Evolutionary conservation across 2,797 vertebrate genomes (phyloP).

Genomic region (Pangasius mekongensis): DNA sequence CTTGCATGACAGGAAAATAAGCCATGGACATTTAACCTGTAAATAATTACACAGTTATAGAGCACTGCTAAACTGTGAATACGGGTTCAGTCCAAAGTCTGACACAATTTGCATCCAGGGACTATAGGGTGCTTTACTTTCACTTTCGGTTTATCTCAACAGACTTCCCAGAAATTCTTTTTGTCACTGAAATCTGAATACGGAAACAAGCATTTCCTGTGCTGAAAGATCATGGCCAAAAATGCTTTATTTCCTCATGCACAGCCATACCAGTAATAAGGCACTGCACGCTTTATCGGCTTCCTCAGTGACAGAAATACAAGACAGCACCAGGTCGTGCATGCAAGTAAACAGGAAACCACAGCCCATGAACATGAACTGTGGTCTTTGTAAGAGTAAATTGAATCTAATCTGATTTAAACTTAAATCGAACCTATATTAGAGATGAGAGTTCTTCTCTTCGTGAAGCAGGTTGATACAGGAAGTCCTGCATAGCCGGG

Average conservation of each 20-base stretch:
- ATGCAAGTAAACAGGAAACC: neutral
- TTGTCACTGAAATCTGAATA: neutral
- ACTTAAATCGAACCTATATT: neutral
- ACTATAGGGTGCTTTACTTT: neutral
- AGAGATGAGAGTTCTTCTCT: neutral
- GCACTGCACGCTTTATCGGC: neutral
- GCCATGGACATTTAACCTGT: neutral
- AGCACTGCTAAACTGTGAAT: neutral
- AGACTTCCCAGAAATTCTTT: neutral
- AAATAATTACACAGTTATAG: neutral
- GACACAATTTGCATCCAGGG: neutral
- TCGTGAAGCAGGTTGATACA: neutral
- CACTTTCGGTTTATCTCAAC: slow-evolving; percentile 19
- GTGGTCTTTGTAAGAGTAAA: neutral
- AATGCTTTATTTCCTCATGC: neutral
- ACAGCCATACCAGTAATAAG: neutral
- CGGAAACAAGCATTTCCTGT: neutral
- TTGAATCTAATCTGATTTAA: neutral
- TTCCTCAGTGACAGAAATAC: neutral
- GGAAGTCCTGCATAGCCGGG: neutral
- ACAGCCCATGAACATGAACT: neutral
- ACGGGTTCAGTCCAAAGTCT: neutral
- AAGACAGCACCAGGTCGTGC: too few relatives aligned
- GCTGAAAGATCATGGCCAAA: neutral
- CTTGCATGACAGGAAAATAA: neutral